A percentile compares a stretch with the other conserved stretches of the same genome.
Evolutionary conservation across 1,140 invertebrate genomes (phyloP).

Genomic region (Limonius californicus): DNA sequence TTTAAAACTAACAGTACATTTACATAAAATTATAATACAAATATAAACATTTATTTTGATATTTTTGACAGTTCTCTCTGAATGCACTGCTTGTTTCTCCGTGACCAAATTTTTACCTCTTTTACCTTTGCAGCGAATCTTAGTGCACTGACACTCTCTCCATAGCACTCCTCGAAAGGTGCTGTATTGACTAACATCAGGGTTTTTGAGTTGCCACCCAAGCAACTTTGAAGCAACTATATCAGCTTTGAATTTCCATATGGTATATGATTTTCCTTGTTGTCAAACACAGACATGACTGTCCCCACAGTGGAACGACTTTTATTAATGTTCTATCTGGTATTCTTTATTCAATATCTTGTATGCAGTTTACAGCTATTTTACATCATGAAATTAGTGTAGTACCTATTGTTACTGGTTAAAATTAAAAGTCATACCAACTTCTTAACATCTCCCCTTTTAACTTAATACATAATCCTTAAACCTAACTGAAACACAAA

Average conservation of each 20-base stretch:
- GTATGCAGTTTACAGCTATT: no score
- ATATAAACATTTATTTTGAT: neutral
- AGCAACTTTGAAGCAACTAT: conserved; percentile 79
- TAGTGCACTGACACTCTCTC: conserved; percentile 82
- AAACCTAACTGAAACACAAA: no score
- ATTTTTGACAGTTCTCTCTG: neutral
- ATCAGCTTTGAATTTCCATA: conserved; percentile 91
- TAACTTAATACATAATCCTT: no score
- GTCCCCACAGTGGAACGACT: conserved; percentile 81
- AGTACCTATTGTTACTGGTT: no score
- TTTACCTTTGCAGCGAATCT: conserved; percentile 74
- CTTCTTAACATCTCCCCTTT: no score
- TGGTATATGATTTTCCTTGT: conserved; percentile 77
- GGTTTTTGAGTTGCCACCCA: conserved; percentile 91
- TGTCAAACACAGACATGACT: conserved; percentile 80
- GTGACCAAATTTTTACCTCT: conserved; percentile 61
- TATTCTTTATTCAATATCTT: no score
- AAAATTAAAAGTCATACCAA: no score
- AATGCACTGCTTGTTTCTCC: conserved; percentile 40
- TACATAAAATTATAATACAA: no score
- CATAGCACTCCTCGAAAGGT: conserved; percentile 78
- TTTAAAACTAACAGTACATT: no score
- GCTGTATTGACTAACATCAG: conserved; percentile 88
- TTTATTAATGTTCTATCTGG: conserved; percentile 87
- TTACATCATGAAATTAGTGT: no score